Evolutionary conservation across 2,888 invertebrate genomes (phyloP).

Genomic region (Platycheirus rosarum): DNA sequence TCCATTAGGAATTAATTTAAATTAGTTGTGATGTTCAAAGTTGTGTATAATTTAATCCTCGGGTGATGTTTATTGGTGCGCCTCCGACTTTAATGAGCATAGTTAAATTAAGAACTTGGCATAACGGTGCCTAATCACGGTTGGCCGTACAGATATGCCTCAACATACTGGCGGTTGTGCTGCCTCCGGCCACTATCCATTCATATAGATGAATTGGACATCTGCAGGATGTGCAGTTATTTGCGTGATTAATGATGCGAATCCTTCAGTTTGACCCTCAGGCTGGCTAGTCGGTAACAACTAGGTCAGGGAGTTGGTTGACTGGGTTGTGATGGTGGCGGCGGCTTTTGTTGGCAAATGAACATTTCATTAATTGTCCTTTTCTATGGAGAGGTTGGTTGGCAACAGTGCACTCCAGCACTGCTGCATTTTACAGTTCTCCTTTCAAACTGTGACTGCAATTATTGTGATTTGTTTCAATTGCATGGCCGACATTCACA

Average conservation of each 20-base stretch:
- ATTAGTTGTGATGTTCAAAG: slow-evolving; percentile 73
- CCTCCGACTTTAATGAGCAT: slow-evolving; percentile 67
- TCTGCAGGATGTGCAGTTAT: slow-evolving; percentile 61
- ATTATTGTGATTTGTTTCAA: slow-evolving; percentile 73
- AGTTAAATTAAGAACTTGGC: slow-evolving; percentile 69
- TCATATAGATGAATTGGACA: slow-evolving; percentile 35
- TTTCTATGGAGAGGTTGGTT: neutral
- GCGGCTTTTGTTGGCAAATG: slow-evolving; percentile 37
- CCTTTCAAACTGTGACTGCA: slow-evolving; percentile 54
- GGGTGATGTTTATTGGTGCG: slow-evolving; percentile 57
- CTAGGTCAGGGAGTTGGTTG: slow-evolving; percentile 2
- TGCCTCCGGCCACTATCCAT: slow-evolving; percentile 15
- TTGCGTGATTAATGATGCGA: slow-evolving; percentile 70
- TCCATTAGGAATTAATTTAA: slow-evolving; percentile 74
- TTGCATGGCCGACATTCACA: slow-evolving; percentile 31
- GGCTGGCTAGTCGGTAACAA: too few relatives aligned
- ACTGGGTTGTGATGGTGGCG: neutral
- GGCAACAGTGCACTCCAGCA: neutral
- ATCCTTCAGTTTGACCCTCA: slow-evolving; percentile 56
- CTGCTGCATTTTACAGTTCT: slow-evolving; percentile 23
- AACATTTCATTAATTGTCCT: slow-evolving; percentile 55
- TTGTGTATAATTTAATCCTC: slow-evolving; percentile 73
- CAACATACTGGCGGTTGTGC: slow-evolving; percentile 42
- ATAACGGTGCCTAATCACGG: slow-evolving; percentile 59
- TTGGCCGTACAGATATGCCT: too few relatives aligned